Conservation (phyloP, 1,140 invertebrate genomes). For the Stegodyphus mimosarum region DNA sequence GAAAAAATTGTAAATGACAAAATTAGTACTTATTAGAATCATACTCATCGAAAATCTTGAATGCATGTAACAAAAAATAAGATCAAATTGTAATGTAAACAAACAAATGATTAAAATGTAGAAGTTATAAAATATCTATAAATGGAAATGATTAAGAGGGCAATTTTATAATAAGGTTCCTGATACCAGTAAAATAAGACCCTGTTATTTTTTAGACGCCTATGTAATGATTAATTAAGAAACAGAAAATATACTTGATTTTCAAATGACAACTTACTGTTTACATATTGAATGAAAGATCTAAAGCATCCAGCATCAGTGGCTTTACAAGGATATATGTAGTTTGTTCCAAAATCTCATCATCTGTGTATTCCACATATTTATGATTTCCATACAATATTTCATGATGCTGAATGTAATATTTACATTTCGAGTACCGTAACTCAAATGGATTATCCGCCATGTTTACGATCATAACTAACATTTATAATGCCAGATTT, state of each 20-base stretch:
- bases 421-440: constrained; percentile 40
- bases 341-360: background rate
- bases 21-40: no score
- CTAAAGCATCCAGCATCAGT: background rate
- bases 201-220: no score
- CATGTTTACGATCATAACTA: constrained; percentile 61
- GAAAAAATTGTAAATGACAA: no score
- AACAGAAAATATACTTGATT: background rate
- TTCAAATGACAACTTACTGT: constrained; percentile 59
- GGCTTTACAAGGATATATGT: background rate
- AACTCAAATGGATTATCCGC: constrained; percentile 57
- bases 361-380: background rate
- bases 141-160: no score
- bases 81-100: constrained; percentile 12
- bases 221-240: background rate
- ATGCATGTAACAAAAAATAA: background rate
- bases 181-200: no score
- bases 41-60: no score
- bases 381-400: background rate
- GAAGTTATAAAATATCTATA: no score
- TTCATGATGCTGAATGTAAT: constrained; percentile 22
- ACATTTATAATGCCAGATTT: constrained; percentile 47
- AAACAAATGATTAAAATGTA: constrained; percentile 5
- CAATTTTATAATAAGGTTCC: no score
- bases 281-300: constrained; percentile 53